Evolutionary conservation across 2,113 vertebrate genomes (phyloP).

Genomic region (Takifugu bimaculatus): DNA sequence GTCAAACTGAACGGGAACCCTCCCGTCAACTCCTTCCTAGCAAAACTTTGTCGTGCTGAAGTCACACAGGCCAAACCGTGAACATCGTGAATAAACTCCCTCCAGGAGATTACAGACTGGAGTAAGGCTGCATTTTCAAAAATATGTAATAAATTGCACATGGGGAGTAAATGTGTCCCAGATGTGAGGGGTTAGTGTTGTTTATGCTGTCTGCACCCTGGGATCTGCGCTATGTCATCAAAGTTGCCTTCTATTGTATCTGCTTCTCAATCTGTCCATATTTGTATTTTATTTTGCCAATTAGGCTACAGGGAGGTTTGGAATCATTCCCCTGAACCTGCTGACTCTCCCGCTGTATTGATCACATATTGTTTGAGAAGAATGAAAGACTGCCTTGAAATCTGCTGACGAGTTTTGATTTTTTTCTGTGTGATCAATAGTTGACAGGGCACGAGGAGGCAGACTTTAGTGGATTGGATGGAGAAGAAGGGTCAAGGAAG

Average conservation of each 20-base stretch:
- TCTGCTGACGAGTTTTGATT: conserved; percentile 22
- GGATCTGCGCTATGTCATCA: conserved; percentile 60
- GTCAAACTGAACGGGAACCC: background rate
- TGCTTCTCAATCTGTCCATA: conserved; percentile 17
- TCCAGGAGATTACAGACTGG: conserved; percentile 66
- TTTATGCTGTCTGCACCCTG: conserved; percentile 44
- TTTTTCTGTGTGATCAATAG: conserved; percentile 57
- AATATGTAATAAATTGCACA: conserved; percentile 71
- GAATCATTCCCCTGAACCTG: conserved; percentile 15
- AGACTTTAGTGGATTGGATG: conserved; percentile 31
- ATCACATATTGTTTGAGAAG: conserved; percentile 42
- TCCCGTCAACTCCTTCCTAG: conserved; percentile 18
- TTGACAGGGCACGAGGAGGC: conserved; percentile 25
- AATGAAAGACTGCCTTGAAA: conserved; percentile 21
- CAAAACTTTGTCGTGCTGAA: conserved; percentile 32
- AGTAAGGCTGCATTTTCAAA: conserved; percentile 54
- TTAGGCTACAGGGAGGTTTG: conserved; percentile 9
- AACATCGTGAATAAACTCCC: conserved; percentile 57
- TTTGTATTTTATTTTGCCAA: conserved; percentile 20
- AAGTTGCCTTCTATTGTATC: conserved; percentile 44
- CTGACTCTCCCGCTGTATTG: conserved; percentile 31
- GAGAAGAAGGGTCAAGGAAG: conserved; percentile 33
- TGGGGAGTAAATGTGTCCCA: conserved; percentile 67
- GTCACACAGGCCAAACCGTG: conserved; percentile 55
- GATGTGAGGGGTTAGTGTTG: conserved; percentile 66